Evolutionary conservation across 2,888 invertebrate species (phyloP), one percentile per base, ranked within the genome.

Genomic region (Sicus ferrugineus): DNA sequence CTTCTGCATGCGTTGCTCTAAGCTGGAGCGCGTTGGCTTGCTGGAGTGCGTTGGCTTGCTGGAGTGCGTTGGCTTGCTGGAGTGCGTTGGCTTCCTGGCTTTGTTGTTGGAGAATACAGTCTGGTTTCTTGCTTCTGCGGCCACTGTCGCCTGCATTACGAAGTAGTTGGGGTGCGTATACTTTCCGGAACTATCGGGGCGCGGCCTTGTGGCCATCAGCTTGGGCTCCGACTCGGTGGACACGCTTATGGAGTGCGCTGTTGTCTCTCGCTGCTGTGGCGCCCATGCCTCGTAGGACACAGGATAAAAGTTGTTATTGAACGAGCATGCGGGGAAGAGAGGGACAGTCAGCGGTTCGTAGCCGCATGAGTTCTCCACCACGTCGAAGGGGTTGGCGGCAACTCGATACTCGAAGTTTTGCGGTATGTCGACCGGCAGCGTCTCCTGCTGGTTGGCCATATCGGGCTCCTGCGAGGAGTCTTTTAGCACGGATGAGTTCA

Each of bases 1-100:
- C 30, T 73, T 75, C 63, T 77, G 74, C 75, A 76, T 73, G 19
- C 74, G 72, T 19, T 71, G 58, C 48, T 76, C 75, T 11, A 76
- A 68, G 34, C 66, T 74, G 9, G 68, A 31, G n/a, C 42, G 70
- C 2, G 31, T 64, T 26, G 14, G n/a, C n/a, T n/a, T n/a, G n/a
- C n/a, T n/a, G n/a, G n/a, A n/a, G n/a, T n/a, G n/a, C n/a, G n/a
- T n/a, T n/a, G n/a, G n/a, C n/a, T n/a, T n/a, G n/a, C n/a, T n/a
- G n/a, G n/a, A n/a, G n/a, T n/a, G n/a, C n/a, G n/a, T n/a, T n/a
- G n/a, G n/a, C n/a, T n/a, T n/a, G n/a, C n/a, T n/a, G n/a, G n/a
- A n/a, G n/a, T n/a, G n/a, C n/a, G n/a, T n/a, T n/a, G n/a, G 31
- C 54, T 75, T 74, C n/a, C 72, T 70, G 2, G 9, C n/a, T 23